A percentile compares a stretch with the other conserved stretches of the same genome.
Evolutionary conservation across 2,797 vertebrate species (phyloP).

Genomic region (Enteromius viviparus): DNA sequence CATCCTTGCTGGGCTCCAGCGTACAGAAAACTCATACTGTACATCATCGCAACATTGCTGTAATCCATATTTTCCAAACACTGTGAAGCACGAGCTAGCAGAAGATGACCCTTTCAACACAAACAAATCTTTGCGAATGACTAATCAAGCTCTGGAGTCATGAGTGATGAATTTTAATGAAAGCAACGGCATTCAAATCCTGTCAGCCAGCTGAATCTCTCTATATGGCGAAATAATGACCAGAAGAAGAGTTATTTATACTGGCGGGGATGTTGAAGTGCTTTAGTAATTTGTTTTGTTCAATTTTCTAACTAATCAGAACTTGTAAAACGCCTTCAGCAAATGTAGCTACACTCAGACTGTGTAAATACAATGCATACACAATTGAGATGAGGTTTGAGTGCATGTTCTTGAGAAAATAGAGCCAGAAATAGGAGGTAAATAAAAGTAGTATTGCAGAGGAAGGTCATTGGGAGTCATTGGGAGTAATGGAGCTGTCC

Average conservation of each 20-base stretch:
- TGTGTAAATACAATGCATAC: constrained; percentile 11
- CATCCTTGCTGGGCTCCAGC: background rate
- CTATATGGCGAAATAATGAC: constrained; percentile 5
- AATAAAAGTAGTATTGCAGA: background rate
- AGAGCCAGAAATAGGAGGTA: background rate
- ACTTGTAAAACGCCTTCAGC: constrained; percentile 21
- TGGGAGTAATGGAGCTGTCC: constrained; percentile 15
- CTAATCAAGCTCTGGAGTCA: constrained; percentile 54
- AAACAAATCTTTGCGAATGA: constrained; percentile 53
- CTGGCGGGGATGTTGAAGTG: background rate
- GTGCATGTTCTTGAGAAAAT: background rate
- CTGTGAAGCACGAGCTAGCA: constrained; percentile 40
- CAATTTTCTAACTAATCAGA: constrained; percentile 14
- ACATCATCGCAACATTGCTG: constrained; percentile 31
- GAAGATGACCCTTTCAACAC: constrained; percentile 46
- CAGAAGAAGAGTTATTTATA: background rate
- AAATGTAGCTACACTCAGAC: constrained; percentile 13
- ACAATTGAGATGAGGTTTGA: background rate
- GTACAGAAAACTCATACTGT: background rate
- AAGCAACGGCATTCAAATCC: background rate
- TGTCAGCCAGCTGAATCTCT: constrained; percentile 8
- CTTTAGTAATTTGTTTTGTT: constrained; percentile 21
- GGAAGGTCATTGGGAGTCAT: constrained; percentile 11
- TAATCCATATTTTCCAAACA: constrained; percentile 48
- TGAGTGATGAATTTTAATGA: constrained; percentile 52